A percentile compares a stretch with the other conserved stretches of the same genome.
These are phyloP conservation scores for Cistogaster globosa DNA, from an alignment of 2,888 invertebrate species.

Conservation along the genomic window DNA sequence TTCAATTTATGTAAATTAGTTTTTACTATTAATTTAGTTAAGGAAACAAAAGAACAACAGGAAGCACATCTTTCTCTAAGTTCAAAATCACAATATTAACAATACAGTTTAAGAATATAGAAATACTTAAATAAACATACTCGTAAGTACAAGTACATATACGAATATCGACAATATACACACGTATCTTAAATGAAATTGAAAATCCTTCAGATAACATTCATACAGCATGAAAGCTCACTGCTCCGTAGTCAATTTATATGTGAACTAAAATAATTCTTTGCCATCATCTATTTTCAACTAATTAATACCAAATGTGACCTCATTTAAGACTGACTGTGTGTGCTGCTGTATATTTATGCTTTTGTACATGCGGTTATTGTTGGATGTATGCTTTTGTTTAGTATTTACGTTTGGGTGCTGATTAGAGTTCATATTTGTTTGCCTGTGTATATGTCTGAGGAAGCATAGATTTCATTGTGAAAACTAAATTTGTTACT, in stretches of 20 bases:
- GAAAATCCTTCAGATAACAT: slow-evolving; percentile 11
- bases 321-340: slow-evolving; percentile 56
- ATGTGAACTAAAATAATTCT: slow-evolving; percentile 44
- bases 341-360: neutral
- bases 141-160: too few relatives aligned
- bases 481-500: slow-evolving; percentile 36
- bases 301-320: slow-evolving; percentile 69
- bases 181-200: neutral
- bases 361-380: slow-evolving; percentile 25
- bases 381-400: neutral
- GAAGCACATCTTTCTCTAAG: neutral
- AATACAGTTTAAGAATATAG: neutral
- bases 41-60: slow-evolving; percentile 56
- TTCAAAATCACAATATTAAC: neutral
- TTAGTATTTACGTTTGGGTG: neutral
- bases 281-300: slow-evolving; percentile 41
- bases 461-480: slow-evolving; percentile 45
- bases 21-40: slow-evolving; percentile 64
- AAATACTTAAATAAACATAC: too few relatives aligned
- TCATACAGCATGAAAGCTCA: neutral
- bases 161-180: too few relatives aligned
- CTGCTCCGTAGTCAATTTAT: slow-evolving; percentile 32
- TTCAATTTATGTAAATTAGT: slow-evolving; percentile 64
- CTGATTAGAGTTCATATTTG: neutral
- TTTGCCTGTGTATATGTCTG: neutral